These are phyloP conservation scores for Uria aalge DNA, from an alignment of 2,113 vertebrate species.

Conservation along the genomic window DNA sequence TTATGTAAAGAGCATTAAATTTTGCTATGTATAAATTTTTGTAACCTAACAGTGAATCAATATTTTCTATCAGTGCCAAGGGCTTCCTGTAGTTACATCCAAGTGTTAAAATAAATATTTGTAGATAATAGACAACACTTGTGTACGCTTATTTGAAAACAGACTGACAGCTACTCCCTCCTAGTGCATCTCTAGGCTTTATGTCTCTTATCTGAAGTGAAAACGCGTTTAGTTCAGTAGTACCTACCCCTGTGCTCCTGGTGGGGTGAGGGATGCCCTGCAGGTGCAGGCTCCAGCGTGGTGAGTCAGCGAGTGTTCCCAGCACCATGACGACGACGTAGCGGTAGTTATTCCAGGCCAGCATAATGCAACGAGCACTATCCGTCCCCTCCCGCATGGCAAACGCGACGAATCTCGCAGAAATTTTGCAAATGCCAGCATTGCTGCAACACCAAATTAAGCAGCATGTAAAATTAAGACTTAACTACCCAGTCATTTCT, in stretches of 20 bases:
- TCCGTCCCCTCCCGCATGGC: rapidly evolving
- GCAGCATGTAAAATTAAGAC: neutral
- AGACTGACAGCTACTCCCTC: slow-evolving; percentile 36
- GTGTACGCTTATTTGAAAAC: slow-evolving; percentile 79
- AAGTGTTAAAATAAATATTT: slow-evolving; percentile 86
- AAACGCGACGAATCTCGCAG: neutral
- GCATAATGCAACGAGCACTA: neutral
- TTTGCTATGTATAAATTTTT: slow-evolving; percentile 99
- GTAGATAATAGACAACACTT: slow-evolving; percentile 80
- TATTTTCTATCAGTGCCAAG: slow-evolving; percentile 93
- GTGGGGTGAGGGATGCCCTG: neutral
- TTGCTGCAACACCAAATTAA: neutral
- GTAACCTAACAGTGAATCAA: slow-evolving; percentile 91
- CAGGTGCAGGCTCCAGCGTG: neutral
- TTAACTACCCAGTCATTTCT: neutral
- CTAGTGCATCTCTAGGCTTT: neutral
- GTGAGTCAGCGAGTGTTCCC: neutral
- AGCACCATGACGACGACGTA: neutral
- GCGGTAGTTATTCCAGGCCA: neutral
- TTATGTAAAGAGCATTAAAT: slow-evolving; percentile 94
- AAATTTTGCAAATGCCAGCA: neutral
- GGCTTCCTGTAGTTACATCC: slow-evolving; percentile 87
- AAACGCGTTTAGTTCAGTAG: neutral
- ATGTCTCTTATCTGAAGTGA: neutral
- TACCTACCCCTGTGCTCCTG: neutral